Evolutionary conservation across 2,888 invertebrate genomes (phyloP).

Genomic region (Xestia xanthographa): DNA sequence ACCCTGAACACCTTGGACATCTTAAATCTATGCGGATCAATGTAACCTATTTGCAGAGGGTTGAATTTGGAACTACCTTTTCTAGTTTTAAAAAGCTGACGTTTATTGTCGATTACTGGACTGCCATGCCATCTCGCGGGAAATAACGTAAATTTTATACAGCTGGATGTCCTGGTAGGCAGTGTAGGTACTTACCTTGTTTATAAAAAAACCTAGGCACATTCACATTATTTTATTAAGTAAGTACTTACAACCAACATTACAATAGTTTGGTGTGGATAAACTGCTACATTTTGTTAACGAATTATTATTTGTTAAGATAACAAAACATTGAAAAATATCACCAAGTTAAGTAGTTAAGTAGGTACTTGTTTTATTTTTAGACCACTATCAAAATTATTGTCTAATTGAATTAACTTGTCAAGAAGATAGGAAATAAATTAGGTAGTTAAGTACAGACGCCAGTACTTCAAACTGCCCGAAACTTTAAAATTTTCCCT

Average conservation of each 20-base stretch:
- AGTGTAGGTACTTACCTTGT: background rate
- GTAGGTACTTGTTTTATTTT: background rate
- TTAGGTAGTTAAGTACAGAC: background rate
- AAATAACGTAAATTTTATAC: background rate
- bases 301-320: background rate
- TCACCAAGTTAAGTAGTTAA: background rate
- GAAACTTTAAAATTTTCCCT: too few species aligned
- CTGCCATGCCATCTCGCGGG: background rate
- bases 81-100: background rate
- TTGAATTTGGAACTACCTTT: background rate
- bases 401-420: background rate
- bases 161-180: background rate
- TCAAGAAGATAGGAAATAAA: background rate
- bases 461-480: too few species aligned
- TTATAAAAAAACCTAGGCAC: conserved; percentile 8
- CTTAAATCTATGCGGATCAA: background rate
- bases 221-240: too few species aligned
- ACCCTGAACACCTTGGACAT: too few species aligned
- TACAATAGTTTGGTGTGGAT: background rate
- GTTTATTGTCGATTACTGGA: background rate
- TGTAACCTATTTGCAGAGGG: background rate
- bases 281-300: conserved; percentile 1
- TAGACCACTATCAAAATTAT: background rate
- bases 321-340: background rate
- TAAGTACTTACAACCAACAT: too few species aligned